Base-by-base conservation (phyloP, 2,888 invertebrate species). In the Hemithea aestivaria region DNA sequence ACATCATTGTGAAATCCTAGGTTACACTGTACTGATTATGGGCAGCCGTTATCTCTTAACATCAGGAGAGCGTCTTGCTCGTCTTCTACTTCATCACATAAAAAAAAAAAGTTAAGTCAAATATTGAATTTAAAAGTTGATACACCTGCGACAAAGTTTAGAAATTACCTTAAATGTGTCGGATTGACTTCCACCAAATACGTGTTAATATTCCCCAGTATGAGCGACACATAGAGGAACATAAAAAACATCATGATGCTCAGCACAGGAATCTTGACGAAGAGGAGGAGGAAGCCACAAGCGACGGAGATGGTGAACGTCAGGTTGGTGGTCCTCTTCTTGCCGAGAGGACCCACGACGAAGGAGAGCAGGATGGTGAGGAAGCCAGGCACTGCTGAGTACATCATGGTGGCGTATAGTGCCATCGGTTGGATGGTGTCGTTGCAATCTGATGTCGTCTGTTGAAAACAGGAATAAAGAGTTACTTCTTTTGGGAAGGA, bases 121-220 rank as follows among this genome's bases (percentile, higher is more conserved):
- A n/a, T n/a, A n/a, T n/a, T n/a, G n/a, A n/a, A n/a, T n/a, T n/a
- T n/a, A n/a, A n/a, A n/a, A n/a, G n/a, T n/a, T n/a, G n/a, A n/a
- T n/a, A n/a, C n/a, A n/a, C n/a, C n/a, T n/a, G n/a, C n/a, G n/a
- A n/a, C n/a, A n/a, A n/a, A n/a, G n/a, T 7, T 1, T 20, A 7
- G 20, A 27, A 37, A 45, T 42, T 34, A 80, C 82, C 82, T 73
- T 33, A 83, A 64, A 62, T 81, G 65, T 2, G 83, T 84, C 16
- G 83, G 82, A 45, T 81, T 83, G 8, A 81, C 40, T 8, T 83
- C 84, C 8, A 83, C 75, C 34, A 82, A 59, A 51, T 74, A 82
- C 1, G 77, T 76, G 35, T 84, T 83, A 1, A 75, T 58, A 37
- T 75, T 80, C 7, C 79, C 81, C 46, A 83, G 54, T 36, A 81